Evolutionary conservation across 2,888 invertebrate genomes (phyloP), one percentile per base, ranked within the genome.

Genomic region (Pandemis heparana): DNA sequence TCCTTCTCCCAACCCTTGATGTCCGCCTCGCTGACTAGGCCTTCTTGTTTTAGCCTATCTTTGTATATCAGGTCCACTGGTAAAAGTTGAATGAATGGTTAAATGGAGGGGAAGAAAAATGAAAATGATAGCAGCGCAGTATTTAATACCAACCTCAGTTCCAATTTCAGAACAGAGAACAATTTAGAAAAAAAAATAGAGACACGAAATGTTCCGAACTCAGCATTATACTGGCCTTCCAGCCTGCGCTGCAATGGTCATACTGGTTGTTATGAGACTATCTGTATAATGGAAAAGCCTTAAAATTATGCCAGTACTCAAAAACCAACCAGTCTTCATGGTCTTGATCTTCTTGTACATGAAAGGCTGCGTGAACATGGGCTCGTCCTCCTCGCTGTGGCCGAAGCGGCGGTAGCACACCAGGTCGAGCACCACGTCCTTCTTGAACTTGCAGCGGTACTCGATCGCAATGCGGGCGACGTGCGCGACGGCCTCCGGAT

Each of bases 341-440:
- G 95, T 92, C 74, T 95, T 95, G 79, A 99, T 98, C 86, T 97
- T 97, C 87, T 97, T 97, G 95, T 99, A 99, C 98, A 99, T 98
- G 77, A 98, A 95, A 0, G 99, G 98, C 89, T 99, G 98, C 4
- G 99, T 99, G 89, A 98, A 97, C 97, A 97, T 98, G 0, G 99
- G 99, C 89, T 99, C 98, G 90, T 99, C 99, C 87, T 97, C 96
- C 92, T 99, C 99, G 87, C 98, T 98, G 95, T 99, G 99, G 0
- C 99, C 99, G 87, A 97, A 96, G 83, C 98, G 97, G 79, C 98
- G 97, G 88, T 98, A 97, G 84, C 96, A 96, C 77, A 97, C 97
- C 82, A 98, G 93, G 92, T 98, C 98, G 77, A 98, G 95, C 32
- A 98, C 96, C 69, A 97, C 96, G 90, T 98, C 98, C 87, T 97